A percentile compares a stretch with the other conserved stretches of the same genome.
phyloP scores from a whole-genome alignment of 2,888 invertebrate genomes.

The Pristionchus exspectatus region DNA sequence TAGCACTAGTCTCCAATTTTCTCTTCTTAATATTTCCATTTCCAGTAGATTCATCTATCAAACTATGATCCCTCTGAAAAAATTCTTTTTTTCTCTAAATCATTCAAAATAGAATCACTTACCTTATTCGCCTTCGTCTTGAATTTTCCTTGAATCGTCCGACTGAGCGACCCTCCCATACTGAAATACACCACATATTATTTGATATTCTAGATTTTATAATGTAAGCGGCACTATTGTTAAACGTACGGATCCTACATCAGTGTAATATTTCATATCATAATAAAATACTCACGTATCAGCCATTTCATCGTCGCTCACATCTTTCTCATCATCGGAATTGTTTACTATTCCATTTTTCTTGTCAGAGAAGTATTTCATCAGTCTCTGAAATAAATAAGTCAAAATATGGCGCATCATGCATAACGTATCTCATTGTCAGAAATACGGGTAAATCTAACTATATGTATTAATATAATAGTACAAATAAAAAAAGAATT shows the following conservation, averaged over 20 bases:
- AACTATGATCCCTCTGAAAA: slow-evolving; percentile 28
- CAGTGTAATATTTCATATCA: background rate
- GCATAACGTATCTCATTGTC: background rate
- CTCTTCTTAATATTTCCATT: background rate
- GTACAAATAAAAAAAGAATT: background rate
- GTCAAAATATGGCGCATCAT: background rate
- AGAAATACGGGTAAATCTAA: background rate
- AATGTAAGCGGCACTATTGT: background rate
- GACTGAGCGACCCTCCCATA: slow-evolving; percentile 42
- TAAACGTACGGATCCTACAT: background rate
- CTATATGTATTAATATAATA: background rate
- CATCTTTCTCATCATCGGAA: slow-evolving; percentile 63
- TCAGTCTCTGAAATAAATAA: slow-evolving; percentile 61
- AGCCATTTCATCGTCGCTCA: slow-evolving; percentile 69
- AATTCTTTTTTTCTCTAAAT: background rate
- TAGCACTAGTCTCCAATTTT: background rate
- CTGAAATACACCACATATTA: background rate
- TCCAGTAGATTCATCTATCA: slow-evolving; percentile 52
- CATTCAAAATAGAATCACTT: background rate
- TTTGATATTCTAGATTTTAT: no score
- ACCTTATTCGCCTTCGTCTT: slow-evolving; percentile 48
- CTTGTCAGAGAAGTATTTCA: slow-evolving; percentile 65
- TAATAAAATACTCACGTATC: slow-evolving; percentile 51
- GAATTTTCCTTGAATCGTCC: slow-evolving; percentile 51
- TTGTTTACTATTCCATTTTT: slow-evolving; percentile 63